Evolutionary conservation across 2,113 vertebrate genomes (phyloP).

Genomic region (Myanophis thanlyinensis): DNA sequence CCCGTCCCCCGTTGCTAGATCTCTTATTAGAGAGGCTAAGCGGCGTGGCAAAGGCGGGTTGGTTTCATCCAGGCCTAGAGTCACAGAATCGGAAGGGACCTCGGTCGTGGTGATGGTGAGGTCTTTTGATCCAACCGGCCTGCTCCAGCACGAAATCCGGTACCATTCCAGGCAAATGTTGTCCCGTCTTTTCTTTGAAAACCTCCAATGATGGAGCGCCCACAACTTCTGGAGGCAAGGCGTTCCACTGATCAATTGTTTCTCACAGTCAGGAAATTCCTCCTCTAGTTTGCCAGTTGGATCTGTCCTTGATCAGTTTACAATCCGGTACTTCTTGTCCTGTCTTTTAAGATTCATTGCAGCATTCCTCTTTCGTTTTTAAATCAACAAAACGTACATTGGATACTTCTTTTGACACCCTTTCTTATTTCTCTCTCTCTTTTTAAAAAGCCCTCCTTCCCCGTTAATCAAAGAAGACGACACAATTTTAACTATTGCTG

Average conservation of each 20-base stretch:
- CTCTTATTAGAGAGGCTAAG: not conserved
- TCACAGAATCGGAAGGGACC: not conserved
- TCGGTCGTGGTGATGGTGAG: not conserved
- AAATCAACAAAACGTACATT: not conserved
- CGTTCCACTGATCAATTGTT: no score
- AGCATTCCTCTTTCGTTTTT: no score
- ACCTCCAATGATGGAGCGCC: not conserved
- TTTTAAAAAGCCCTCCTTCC: not conserved
- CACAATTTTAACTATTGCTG: not conserved
- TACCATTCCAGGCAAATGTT: not conserved
- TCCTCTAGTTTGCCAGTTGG: not conserved
- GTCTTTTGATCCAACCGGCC: not conserved
- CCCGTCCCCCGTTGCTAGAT: not conserved
- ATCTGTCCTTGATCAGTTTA: not conserved
- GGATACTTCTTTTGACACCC: not conserved
- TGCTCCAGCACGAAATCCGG: not conserved
- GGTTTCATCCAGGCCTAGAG: not conserved
- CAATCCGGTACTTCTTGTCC: not conserved
- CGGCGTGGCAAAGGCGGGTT: not conserved
- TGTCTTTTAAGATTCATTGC: not conserved
- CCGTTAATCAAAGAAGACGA: no score
- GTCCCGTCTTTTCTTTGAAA: not conserved
- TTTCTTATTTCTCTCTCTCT: not conserved
- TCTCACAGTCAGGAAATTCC: not conserved
- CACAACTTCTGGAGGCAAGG: not conserved